Conservation (phyloP, 1,140 invertebrate genomes). For the Gryllus bimaculatus region DNA sequence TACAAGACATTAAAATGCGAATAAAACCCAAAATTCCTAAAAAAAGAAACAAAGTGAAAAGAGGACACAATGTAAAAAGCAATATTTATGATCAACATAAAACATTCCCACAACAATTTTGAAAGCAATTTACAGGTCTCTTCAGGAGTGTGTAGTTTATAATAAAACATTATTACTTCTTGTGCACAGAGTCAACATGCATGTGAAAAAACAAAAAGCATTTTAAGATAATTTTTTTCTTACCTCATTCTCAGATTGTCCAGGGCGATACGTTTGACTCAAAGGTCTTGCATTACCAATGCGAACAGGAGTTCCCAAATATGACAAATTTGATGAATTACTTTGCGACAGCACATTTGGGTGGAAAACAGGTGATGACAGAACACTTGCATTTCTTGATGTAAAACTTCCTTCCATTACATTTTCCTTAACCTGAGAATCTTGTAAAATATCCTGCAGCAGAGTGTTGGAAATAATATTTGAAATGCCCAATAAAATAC, state of each 20-base stretch:
- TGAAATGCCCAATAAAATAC: not conserved
- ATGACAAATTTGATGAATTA: slow-evolving; percentile 8
- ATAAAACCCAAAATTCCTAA: too few relatives aligned
- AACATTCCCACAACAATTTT: too few relatives aligned
- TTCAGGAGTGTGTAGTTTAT: too few relatives aligned
- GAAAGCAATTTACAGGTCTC: too few relatives aligned
- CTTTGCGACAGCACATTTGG: not conserved
- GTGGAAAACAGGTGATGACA: not conserved
- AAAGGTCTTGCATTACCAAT: slow-evolving; percentile 12
- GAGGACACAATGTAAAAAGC: too few relatives aligned
- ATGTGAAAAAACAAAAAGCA: too few relatives aligned
- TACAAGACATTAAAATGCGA: too few relatives aligned
- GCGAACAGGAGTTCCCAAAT: slow-evolving; percentile 1
- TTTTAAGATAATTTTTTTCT: not conserved
- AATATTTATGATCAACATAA: too few relatives aligned
- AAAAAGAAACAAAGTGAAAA: too few relatives aligned
- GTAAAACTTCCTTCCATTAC: not conserved
- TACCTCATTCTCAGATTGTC: slow-evolving; percentile 15
- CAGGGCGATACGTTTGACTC: slow-evolving; percentile 10
- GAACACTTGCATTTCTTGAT: not conserved
- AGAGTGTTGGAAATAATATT: not conserved
- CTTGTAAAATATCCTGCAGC: not conserved
- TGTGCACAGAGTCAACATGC: too few relatives aligned
- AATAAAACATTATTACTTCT: too few relatives aligned
- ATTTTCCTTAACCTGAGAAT: not conserved